Evolutionary conservation across 2,797 vertebrate genomes (phyloP).

Genomic region (Sebastes matsubarae): DNA sequence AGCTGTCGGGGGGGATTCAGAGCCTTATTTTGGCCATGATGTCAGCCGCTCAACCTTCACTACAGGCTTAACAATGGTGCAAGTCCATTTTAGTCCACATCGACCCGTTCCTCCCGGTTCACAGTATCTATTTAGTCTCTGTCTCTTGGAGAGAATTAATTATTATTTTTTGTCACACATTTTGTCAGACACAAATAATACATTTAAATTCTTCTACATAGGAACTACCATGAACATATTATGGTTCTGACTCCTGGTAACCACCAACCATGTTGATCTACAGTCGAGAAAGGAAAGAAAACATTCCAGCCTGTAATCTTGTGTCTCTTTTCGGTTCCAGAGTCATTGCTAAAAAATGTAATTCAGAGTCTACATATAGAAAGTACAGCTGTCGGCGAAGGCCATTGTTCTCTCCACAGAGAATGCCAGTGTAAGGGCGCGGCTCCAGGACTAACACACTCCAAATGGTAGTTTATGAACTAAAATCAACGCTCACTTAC

Average conservation of each 20-base stretch:
- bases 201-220: background rate
- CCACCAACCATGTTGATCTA: background rate
- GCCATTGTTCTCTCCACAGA: constrained; percentile 18
- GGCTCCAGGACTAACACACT: background rate
- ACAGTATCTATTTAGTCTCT: constrained; percentile 7
- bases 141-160: background rate
- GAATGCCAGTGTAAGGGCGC: background rate
- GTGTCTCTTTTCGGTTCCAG: background rate
- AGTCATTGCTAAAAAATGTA: constrained; percentile 6
- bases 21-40: constrained; percentile 70
- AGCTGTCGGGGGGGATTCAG: constrained; percentile 73
- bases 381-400: constrained; percentile 51
- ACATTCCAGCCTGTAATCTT: background rate
- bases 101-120: constrained; percentile 10
- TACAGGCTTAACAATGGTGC: constrained; percentile 63
- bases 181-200: background rate
- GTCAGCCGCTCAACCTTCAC: constrained; percentile 65
- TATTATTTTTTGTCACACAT: background rate
- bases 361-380: constrained; percentile 49
- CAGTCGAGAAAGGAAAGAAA: background rate
- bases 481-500: background rate
- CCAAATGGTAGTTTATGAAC: background rate
- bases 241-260: background rate
- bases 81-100: constrained; percentile 62
- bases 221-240: background rate